A percentile compares a stretch with the other conserved stretches of the same genome.
Conservation (phyloP, 2,888 invertebrate genomes). For the Chymomyza amoena region DNA sequence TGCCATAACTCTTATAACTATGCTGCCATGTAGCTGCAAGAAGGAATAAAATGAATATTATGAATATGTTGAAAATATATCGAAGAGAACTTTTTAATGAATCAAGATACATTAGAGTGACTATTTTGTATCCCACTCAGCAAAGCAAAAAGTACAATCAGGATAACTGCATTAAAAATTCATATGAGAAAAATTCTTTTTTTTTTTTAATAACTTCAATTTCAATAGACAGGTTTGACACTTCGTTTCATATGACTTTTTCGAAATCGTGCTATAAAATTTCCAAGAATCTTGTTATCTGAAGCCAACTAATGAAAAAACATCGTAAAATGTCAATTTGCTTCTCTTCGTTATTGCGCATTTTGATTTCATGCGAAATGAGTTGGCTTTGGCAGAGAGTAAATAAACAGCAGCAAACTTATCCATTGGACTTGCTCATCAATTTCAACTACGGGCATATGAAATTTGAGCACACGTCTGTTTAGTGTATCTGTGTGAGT, state of each 20-base stretch:
- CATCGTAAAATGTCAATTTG: background rate
- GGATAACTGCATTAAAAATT: too few species aligned
- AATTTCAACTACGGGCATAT: background rate
- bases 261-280: background rate
- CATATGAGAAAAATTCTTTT: too few species aligned
- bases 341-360: background rate
- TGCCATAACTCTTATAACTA: background rate
- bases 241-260: background rate
- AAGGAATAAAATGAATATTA: background rate
- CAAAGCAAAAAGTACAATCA: too few species aligned
- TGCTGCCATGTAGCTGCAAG: background rate
- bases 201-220: too few species aligned
- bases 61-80: too few species aligned
- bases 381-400: slow-evolving; percentile 32
- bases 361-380: background rate
- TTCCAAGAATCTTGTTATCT: background rate
- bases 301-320: background rate
- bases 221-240: too few species aligned
- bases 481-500: background rate
- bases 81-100: too few species aligned
- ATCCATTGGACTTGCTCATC: background rate
- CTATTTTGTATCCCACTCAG: too few species aligned
- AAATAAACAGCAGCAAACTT: slow-evolving; percentile 31
- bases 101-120: too few species aligned
- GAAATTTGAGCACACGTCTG: background rate